Percentiles rank a stretch among this genome's conserved stretches.
These are phyloP conservation scores for Takifugu flavidus DNA, from an alignment of 2,113 vertebrate species.

Conservation along the genomic window DNA sequence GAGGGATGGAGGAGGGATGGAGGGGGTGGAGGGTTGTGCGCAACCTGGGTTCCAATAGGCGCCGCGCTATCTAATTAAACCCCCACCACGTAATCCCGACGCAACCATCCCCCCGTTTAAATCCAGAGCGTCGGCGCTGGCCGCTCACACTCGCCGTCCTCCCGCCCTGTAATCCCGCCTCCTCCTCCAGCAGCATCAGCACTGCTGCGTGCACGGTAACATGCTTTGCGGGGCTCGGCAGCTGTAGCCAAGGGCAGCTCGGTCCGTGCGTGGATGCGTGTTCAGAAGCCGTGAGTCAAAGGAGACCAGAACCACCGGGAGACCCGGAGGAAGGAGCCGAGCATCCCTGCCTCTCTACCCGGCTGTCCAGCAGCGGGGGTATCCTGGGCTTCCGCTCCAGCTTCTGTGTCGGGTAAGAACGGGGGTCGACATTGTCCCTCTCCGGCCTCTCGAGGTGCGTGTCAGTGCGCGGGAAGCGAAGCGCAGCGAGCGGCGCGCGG, in stretches of 20 bases:
- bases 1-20: slow-evolving; percentile 4
- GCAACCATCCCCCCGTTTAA: slow-evolving; percentile 68
- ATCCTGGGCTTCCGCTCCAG: slow-evolving; percentile 9
- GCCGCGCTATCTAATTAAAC: slow-evolving; percentile 70
- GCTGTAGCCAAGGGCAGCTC: slow-evolving; percentile 43
- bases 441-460: background rate
- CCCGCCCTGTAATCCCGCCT: slow-evolving; percentile 31
- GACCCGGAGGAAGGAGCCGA: slow-evolving; percentile 22
- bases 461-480: slow-evolving; percentile 5
- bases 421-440: background rate
- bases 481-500: background rate
- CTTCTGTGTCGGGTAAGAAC: slow-evolving; percentile 62
- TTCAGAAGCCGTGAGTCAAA: slow-evolving; percentile 1
- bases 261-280: slow-evolving; percentile 11
- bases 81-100: slow-evolving; percentile 68
- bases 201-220: slow-evolving; percentile 56
- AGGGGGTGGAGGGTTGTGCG: background rate
- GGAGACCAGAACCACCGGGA: slow-evolving; percentile 6
- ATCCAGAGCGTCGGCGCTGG: slow-evolving; percentile 56
- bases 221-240: slow-evolving; percentile 66
- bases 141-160: slow-evolving; percentile 49
- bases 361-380: slow-evolving; percentile 24
- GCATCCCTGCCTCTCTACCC: slow-evolving; percentile 35
- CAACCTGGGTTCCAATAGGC: background rate
- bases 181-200: slow-evolving; percentile 43